Evolutionary conservation across 1,140 invertebrate genomes (phyloP).

Genomic region (Drosophila littoralis): DNA sequence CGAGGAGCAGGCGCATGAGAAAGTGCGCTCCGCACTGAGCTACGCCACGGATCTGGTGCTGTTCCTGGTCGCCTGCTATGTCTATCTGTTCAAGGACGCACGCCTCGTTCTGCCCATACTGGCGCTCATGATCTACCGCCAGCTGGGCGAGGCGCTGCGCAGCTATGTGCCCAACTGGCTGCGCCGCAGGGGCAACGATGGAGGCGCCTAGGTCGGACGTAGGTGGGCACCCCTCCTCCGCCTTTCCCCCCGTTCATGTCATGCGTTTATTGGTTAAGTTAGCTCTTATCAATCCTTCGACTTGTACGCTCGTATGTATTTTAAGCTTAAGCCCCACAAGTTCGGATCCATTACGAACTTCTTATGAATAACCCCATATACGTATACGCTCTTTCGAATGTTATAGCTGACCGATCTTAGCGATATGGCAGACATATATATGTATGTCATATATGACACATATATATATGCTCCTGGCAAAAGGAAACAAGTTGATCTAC

Average conservation of each 20-base stretch:
- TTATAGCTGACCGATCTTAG: slow-evolving; percentile 22
- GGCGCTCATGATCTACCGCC: slow-evolving; percentile 90
- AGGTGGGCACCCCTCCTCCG: no score
- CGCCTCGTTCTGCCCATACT: slow-evolving; percentile 90
- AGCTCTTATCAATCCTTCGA: slow-evolving; percentile 60
- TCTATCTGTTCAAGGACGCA: slow-evolving; percentile 92
- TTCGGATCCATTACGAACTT: slow-evolving; percentile 23
- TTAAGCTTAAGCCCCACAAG: slow-evolving; percentile 54
- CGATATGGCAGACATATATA: not conserved
- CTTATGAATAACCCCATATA: slow-evolving; percentile 12
- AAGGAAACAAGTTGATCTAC: no score
- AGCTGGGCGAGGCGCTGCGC: slow-evolving; percentile 87
- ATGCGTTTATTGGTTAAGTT: slow-evolving; percentile 76
- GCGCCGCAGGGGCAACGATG: slow-evolving; percentile 64
- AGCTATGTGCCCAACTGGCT: slow-evolving; percentile 85
- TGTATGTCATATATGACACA: no score
- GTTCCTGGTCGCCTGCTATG: slow-evolving; percentile 89
- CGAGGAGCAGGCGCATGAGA: slow-evolving; percentile 87
- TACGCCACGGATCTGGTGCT: slow-evolving; percentile 89
- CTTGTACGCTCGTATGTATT: slow-evolving; percentile 53
- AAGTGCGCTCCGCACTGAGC: slow-evolving; percentile 88
- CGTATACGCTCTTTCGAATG: slow-evolving; percentile 37
- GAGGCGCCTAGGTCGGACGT: slow-evolving; percentile 20
- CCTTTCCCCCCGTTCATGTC: slow-evolving; percentile 5
- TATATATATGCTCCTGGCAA: no score